phyloP scores from a whole-genome alignment of 1,140 invertebrate genomes.

The Dryas iulia region DNA sequence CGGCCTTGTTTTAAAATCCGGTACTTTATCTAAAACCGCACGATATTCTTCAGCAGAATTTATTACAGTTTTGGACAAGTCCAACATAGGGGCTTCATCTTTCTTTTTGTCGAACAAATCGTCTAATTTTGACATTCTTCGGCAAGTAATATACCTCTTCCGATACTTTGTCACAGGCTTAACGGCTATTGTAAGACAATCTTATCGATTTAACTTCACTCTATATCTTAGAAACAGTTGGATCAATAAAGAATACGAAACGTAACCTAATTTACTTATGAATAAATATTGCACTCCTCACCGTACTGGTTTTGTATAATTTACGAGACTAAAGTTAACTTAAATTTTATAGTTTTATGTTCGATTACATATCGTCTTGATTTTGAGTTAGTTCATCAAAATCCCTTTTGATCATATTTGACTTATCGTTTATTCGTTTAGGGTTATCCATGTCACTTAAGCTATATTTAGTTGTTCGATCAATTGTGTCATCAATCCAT shows the following conservation, averaged over 20 bases:
- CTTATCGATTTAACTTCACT: slow-evolving; percentile 15
- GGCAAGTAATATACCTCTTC: background rate
- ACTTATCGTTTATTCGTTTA: slow-evolving; percentile 61
- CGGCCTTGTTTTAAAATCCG: slow-evolving; percentile 93
- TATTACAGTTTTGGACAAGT: slow-evolving; percentile 89
- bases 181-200: background rate
- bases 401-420: slow-evolving; percentile 60
- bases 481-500: slow-evolving; percentile 65
- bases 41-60: slow-evolving; percentile 91
- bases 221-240: slow-evolving; percentile 53
- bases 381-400: slow-evolving; percentile 35
- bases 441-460: slow-evolving; percentile 58
- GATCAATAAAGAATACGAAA: slow-evolving; percentile 44
- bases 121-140: slow-evolving; percentile 85
- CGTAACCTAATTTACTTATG: background rate
- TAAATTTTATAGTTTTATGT: slow-evolving; percentile 42
- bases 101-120: slow-evolving; percentile 92
- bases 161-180: background rate
- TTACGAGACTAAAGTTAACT: background rate
- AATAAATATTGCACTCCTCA: background rate
- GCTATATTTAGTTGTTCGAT: slow-evolving; percentile 53
- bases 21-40: slow-evolving; percentile 90
- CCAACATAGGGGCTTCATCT: slow-evolving; percentile 89
- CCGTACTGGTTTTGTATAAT: background rate
- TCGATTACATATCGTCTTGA: slow-evolving; percentile 42